Evolutionary conservation across 2,797 vertebrate species (phyloP).

Genomic region (Pseudopleuronectes americanus): DNA sequence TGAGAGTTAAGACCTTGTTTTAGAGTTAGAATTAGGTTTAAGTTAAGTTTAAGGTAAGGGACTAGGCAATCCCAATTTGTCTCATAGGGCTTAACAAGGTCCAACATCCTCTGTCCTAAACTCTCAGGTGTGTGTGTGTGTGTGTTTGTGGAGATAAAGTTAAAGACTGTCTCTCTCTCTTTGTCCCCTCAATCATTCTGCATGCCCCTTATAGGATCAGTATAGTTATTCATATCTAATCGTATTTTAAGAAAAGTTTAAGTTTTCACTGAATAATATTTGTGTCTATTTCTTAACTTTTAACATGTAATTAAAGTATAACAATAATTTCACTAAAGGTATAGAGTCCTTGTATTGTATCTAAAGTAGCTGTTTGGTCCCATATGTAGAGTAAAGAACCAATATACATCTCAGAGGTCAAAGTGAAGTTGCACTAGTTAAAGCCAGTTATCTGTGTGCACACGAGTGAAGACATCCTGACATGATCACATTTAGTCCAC

Average conservation of each 20-base stretch:
- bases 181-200: neutral
- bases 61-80: too few relatives aligned
- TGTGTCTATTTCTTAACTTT: neutral
- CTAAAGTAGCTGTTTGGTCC: neutral
- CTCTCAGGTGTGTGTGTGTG: too few relatives aligned
- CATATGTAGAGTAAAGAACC: neutral
- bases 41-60: too few relatives aligned
- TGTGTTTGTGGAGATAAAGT: too few relatives aligned
- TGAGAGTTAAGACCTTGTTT: too few relatives aligned
- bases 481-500: slow-evolving; percentile 24
- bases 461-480: slow-evolving; percentile 11
- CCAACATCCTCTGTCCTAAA: too few relatives aligned
- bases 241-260: too few relatives aligned
- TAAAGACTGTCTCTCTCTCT: neutral
- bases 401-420: slow-evolving; percentile 4
- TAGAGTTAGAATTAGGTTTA: too few relatives aligned
- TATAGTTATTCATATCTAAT: too few relatives aligned
- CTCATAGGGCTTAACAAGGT: too few relatives aligned
- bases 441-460: slow-evolving; percentile 33
- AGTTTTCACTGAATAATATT: too few relatives aligned
- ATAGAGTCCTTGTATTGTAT: neutral
- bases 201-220: too few relatives aligned
- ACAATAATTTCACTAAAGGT: neutral
- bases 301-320: neutral
- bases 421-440: slow-evolving; percentile 3